phyloP scores from a whole-genome alignment of 2,797 vertebrate species.

The Dermochelys coriacea region DNA sequence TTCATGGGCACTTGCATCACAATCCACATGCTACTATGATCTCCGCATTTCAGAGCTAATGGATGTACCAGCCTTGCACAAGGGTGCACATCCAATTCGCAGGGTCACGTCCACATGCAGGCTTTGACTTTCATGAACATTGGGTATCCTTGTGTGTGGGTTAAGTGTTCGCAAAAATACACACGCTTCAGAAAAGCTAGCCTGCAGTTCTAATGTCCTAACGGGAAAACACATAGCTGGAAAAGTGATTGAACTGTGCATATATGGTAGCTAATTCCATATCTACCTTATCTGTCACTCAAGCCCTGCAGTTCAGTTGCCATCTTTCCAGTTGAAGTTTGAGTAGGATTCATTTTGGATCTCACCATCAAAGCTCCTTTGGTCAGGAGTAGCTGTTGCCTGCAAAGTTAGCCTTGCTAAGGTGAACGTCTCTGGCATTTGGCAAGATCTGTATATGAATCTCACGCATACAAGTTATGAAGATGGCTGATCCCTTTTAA shows the following conservation, averaged over 20 bases:
- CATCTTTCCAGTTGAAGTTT: fast-evolving
- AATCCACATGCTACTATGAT: neutral
- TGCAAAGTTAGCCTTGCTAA: fast-evolving
- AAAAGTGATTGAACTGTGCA: neutral
- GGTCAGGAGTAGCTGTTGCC: neutral
- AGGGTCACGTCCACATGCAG: neutral
- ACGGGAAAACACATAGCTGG: neutral
- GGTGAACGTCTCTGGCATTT: fast-evolving
- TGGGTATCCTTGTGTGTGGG: neutral
- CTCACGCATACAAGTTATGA: fast-evolving
- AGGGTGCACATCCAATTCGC: neutral
- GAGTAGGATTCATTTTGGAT: neutral
- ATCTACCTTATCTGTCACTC: neutral
- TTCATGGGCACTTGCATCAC: neutral
- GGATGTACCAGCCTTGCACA: neutral
- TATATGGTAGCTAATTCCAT: neutral
- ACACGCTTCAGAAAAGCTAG: neutral
- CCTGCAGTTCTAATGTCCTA: neutral
- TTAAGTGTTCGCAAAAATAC: neutral
- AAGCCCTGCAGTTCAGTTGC: neutral
- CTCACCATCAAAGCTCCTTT: fast-evolving
- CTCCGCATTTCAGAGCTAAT: neutral
- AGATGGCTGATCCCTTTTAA: neutral
- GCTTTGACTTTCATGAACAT: neutral
- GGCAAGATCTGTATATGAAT: fast-evolving